Conservation (phyloP, 1,140 invertebrate genomes). For the Brachionus rubens region DNA sequence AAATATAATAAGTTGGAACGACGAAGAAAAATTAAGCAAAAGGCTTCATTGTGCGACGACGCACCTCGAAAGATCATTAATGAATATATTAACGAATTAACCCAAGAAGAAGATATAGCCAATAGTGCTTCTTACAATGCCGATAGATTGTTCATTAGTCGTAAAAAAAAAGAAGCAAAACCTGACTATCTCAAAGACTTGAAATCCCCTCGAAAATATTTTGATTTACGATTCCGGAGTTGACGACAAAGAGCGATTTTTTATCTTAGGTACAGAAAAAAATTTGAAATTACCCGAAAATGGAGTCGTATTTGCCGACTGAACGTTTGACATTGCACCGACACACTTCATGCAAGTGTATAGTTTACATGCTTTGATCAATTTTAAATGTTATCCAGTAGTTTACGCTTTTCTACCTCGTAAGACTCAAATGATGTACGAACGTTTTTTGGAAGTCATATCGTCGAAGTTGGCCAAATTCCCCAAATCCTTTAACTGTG, state of each 20-base stretch:
- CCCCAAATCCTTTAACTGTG: background rate
- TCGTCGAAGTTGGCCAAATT: background rate
- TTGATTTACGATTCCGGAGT: background rate
- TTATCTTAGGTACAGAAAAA: background rate
- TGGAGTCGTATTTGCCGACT: background rate
- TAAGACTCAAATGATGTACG: conserved; percentile 9
- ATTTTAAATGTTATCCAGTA: background rate
- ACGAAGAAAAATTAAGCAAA: background rate
- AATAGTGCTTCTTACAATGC: background rate
- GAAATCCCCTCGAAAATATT: background rate
- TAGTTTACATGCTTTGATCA: conserved; percentile 13
- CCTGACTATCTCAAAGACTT: background rate
- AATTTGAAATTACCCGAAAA: background rate
- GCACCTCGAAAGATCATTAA: background rate
- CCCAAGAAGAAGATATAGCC: background rate
- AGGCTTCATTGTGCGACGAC: background rate
- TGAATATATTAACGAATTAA: background rate
- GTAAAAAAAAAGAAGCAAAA: background rate
- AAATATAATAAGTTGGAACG: background rate
- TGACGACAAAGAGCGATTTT: background rate
- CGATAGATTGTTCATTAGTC: background rate
- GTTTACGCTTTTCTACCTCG: conserved; percentile 1
- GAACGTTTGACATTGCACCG: background rate
- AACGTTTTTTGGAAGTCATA: background rate
- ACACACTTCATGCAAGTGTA: background rate